These are phyloP conservation scores for Corapipo altera DNA, from an alignment of 2,113 vertebrate genomes.

Conservation along the genomic window DNA sequence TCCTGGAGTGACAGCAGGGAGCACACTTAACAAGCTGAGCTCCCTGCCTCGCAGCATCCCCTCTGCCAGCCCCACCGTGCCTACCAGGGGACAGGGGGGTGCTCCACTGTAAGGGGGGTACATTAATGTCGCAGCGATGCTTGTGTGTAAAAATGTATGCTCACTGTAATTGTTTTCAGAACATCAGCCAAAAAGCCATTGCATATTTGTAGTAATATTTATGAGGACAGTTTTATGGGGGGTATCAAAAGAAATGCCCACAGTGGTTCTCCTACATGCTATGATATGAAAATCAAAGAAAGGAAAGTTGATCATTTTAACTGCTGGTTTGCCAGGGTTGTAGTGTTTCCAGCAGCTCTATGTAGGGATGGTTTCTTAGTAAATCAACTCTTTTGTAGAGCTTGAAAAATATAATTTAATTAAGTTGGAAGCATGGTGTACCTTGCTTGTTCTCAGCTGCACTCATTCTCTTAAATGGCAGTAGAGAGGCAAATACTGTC, in stretches of 20 bases:
- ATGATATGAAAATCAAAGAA: not conserved
- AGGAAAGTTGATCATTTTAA: not conserved
- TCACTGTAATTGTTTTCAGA: not conserved
- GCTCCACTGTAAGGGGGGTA: not conserved
- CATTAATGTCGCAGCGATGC: not conserved
- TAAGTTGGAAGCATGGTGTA: not conserved
- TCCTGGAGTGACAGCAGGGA: rapidly evolving
- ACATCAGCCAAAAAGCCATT: not conserved
- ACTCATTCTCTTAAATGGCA: slow-evolving; percentile 3
- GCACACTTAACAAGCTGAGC: not conserved
- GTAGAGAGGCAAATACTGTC: not conserved
- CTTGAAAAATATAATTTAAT: not conserved
- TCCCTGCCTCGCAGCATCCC: not conserved
- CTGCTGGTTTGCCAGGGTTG: not conserved
- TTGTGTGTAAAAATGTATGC: not conserved
- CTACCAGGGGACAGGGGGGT: not conserved
- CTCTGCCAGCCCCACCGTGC: not conserved
- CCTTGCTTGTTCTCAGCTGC: not conserved
- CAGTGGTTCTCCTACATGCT: not conserved
- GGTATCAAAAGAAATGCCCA: not conserved
- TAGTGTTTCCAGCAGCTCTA: not conserved
- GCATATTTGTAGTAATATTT: not conserved
- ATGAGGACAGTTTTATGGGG: not conserved
- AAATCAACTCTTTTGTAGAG: not conserved
- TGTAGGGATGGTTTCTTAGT: not conserved